Base-by-base conservation (phyloP, 2,888 invertebrate genomes). In the Mesochorus sp. region DNA sequence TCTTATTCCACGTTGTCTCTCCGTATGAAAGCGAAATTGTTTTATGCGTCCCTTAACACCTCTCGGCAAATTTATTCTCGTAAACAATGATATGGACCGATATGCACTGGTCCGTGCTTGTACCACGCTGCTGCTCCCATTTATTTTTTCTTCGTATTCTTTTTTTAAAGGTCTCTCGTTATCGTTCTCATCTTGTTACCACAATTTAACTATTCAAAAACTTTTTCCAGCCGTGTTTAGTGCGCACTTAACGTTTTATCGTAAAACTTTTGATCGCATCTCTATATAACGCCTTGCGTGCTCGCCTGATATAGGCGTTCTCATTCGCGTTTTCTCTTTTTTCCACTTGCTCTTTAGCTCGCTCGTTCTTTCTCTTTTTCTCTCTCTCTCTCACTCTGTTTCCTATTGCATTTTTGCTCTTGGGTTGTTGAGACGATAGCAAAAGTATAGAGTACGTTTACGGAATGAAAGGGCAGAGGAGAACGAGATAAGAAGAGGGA, bases 231-330 rank as follows among this genome's bases (percentile, higher is more conserved):
- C 19, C 14, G n/a, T 28, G 19, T 26, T 3, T 47, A 14, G 51
- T 12, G 21, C 49, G 19, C 26, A 39, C 28, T 55, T 53, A 64
- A 55, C 64, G 64, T 44, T 72, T 55, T 17, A 72, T 42, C 59
- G 49, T 71, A 49, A 47, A 42, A 61, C 31, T 62, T 47, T 55
- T 55, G 21, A 62, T 76, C 71, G 64, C 26, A 42, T 72, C 59
- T 31, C 21, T 24, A 34, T 55, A 53, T 55, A 62, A 53, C 44
- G 34, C 24, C n/a, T 59, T 42, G 66, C 31, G 44, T 42, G 19
- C 28, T 44, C 10, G 28, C 42, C 14, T 42, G 67, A 53, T 44
- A 55, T 39, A 24, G n/a, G 8, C 21, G 8, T 10, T 42, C 47
- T 53, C 26, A 39, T 12, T 21, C 0, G 12, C 19, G 12, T 12